These are phyloP conservation scores for Augiades crinisus DNA, from an alignment of 2,888 invertebrate genomes.

Conservation along the genomic window DNA sequence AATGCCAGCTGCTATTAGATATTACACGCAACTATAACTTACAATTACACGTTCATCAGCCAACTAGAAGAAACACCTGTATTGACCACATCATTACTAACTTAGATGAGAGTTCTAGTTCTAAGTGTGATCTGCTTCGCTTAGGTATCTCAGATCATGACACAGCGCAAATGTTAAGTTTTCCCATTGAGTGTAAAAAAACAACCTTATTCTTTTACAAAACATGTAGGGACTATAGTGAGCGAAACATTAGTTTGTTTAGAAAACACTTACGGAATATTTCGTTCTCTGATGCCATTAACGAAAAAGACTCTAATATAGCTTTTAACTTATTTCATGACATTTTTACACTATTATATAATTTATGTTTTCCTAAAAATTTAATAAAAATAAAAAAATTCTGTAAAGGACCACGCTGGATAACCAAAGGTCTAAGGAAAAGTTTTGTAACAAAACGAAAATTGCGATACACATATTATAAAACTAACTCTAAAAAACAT, in stretches of 20 bases:
- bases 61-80: not conserved
- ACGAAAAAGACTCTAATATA: not conserved
- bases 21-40: not conserved
- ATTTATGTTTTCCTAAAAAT: constrained; percentile 1
- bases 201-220: not conserved
- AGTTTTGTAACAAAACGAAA: constrained; percentile 15
- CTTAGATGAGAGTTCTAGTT: not conserved
- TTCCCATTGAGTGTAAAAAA: not conserved
- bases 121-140: not conserved
- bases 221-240: not conserved
- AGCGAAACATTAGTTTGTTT: too few species aligned
- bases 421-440: constrained; percentile 18
- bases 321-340: constrained; percentile 6
- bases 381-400: not conserved
- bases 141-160: constrained; percentile 1
- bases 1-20: not conserved
- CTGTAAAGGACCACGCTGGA: not conserved
- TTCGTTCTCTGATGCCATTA: not conserved
- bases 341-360: not conserved
- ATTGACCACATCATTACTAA: constrained; percentile 4
- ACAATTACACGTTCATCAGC: not conserved
- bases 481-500: not conserved
- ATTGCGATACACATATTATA: constrained; percentile 11
- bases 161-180: not conserved
- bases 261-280: not conserved